Conservation (phyloP, 2,888 invertebrate species). For the Sinhomidia bicolor region DNA sequence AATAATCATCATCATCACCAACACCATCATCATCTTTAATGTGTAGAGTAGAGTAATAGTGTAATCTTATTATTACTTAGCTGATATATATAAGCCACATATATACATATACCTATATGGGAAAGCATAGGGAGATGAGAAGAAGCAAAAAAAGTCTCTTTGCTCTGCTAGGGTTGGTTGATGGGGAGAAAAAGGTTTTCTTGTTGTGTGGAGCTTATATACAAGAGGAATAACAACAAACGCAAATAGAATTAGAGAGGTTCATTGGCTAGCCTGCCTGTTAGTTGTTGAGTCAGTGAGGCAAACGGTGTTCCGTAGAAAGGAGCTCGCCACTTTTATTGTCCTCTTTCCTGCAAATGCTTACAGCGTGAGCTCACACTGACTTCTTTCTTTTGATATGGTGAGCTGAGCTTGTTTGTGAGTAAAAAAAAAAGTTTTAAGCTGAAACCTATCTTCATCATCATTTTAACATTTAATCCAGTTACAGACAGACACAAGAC, state of each 20-base stretch:
- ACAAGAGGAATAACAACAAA: conserved; percentile 40
- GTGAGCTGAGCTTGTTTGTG: not conserved
- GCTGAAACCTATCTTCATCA: not conserved
- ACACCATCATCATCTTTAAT: conserved; percentile 40
- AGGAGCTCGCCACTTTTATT: conserved; percentile 44
- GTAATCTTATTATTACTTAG: conserved; percentile 7
- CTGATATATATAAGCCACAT: too few relatives aligned
- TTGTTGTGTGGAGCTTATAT: conserved; percentile 47
- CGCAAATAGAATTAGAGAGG: conserved; percentile 59
- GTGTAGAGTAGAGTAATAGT: not conserved
- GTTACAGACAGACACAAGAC: not conserved
- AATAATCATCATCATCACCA: conserved; percentile 36
- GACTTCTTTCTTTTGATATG: not conserved
- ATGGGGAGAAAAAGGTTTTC: conserved; percentile 48
- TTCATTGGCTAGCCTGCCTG: conserved; percentile 50
- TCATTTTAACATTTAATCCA: conserved; percentile 24
- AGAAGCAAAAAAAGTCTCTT: conserved; percentile 17
- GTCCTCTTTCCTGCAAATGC: not conserved
- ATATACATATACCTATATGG: not conserved
- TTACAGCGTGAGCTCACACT: conserved; percentile 1
- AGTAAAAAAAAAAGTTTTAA: conserved; percentile 1
- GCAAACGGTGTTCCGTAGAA: conserved; percentile 48
- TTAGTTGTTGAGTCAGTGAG: conserved; percentile 52
- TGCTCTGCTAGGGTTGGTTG: conserved; percentile 47
- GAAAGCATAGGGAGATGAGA: conserved; percentile 33